These are phyloP conservation scores for Maccullochella peelii DNA, from an alignment of 2,113 vertebrate species.

Conservation along the genomic window DNA sequence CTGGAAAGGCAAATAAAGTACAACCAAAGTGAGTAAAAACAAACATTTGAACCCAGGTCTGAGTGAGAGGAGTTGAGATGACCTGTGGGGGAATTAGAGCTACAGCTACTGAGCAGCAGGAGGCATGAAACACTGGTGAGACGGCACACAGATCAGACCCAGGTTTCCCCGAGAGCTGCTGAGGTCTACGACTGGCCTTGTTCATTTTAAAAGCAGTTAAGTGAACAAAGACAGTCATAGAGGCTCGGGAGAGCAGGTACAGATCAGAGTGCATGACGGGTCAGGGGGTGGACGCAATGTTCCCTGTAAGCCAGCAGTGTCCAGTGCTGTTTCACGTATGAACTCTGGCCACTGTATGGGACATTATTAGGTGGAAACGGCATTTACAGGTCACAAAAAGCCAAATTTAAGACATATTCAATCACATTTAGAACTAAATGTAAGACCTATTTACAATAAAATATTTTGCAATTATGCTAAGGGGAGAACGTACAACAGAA, in stretches of 20 bases:
- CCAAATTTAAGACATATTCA: not conserved
- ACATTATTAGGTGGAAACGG: not conserved
- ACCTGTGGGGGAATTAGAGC: conserved; percentile 12
- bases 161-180: not conserved
- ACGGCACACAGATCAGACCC: conserved; percentile 79
- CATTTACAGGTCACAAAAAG: not conserved
- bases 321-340: not conserved
- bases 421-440: not conserved
- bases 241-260: conserved; percentile 5
- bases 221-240: not conserved
- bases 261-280: conserved; percentile 2
- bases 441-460: not conserved
- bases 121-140: conserved; percentile 90
- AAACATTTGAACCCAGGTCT: conserved; percentile 51
- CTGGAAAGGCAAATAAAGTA: not conserved
- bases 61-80: conserved; percentile 30
- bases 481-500: too few relatives aligned
- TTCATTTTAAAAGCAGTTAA: not conserved
- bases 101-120: conserved; percentile 72
- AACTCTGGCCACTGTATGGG: not conserved
- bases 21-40: not conserved
- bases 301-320: conserved; percentile 47
- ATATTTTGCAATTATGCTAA: not conserved
- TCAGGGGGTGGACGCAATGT: not conserved
- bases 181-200: not conserved